phyloP scores from a whole-genome alignment of 2,113 vertebrate species.

The Ancistrus triradiatus region DNA sequence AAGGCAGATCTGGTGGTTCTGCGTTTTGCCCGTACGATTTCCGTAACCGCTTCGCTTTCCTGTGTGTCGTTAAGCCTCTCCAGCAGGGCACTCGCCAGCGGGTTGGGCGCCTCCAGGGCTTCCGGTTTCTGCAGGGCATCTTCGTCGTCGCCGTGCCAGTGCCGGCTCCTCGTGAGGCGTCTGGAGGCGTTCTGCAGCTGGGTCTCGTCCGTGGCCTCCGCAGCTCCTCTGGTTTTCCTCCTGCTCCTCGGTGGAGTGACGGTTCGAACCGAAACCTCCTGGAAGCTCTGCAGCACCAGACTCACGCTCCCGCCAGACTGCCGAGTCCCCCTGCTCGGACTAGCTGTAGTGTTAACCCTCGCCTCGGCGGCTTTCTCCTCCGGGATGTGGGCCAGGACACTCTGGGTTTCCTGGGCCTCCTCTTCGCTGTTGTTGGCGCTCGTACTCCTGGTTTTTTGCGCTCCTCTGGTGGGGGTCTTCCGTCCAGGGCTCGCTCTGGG shows the following conservation, averaged over 20 bases:
- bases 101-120: constrained; percentile 51
- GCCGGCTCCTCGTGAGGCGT: constrained; percentile 50
- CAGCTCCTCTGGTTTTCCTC: constrained; percentile 50
- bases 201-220: constrained; percentile 38
- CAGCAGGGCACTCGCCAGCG: constrained; percentile 62
- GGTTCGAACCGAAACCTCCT: constrained; percentile 50
- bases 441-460: constrained; percentile 40
- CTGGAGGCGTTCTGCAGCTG: constrained; percentile 32
- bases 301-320: constrained; percentile 54
- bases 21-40: too few relatives aligned
- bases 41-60: not conserved
- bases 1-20: too few relatives aligned
- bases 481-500: constrained; percentile 33
- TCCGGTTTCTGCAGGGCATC: constrained; percentile 18
- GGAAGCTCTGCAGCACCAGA: constrained; percentile 57
- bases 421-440: constrained; percentile 33
- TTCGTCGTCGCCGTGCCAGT: constrained; percentile 58
- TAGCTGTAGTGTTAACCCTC: constrained; percentile 27
- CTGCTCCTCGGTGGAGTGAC: constrained; percentile 59
- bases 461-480: constrained; percentile 49
- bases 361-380: constrained; percentile 32
- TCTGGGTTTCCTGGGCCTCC: not conserved
- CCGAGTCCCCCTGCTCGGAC: constrained; percentile 60
- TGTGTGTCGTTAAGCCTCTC: constrained; percentile 61
- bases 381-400: constrained; percentile 23